Evolutionary conservation across 1,140 invertebrate species (phyloP).

Genomic region (Brachionus koreanus): DNA sequence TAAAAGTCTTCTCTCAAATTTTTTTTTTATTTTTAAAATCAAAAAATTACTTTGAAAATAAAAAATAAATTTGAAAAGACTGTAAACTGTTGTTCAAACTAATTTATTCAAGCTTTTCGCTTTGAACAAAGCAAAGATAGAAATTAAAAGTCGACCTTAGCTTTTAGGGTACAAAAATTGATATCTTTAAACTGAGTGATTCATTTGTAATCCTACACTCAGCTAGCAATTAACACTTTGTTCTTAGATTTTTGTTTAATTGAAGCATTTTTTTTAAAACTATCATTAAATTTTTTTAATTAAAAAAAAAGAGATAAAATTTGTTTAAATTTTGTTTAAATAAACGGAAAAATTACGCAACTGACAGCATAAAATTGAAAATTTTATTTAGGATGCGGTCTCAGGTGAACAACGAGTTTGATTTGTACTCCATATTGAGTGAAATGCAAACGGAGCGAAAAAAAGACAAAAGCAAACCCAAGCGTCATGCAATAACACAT

Average conservation of each 20-base stretch:
- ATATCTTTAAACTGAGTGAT: not conserved
- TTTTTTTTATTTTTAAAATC: too few species aligned
- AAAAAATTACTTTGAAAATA: too few species aligned
- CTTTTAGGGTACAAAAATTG: not conserved
- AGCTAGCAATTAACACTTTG: not conserved
- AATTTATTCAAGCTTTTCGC: not conserved
- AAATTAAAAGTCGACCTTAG: not conserved
- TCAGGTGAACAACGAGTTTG: slow-evolving; percentile 5
- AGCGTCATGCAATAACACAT: not conserved
- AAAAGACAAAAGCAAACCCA: not conserved
- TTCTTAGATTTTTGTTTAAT: not conserved
- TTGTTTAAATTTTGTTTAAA: not conserved
- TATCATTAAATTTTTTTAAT: not conserved
- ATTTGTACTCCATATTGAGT: not conserved
- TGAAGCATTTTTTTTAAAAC: not conserved
- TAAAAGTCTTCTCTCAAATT: too few species aligned
- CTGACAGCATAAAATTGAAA: not conserved
- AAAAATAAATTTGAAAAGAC: too few species aligned
- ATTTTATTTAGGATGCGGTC: not conserved
- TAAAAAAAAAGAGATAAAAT: not conserved
- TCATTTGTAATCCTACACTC: not conserved
- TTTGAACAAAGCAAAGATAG: not conserved
- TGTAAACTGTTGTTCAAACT: too few species aligned
- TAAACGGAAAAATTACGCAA: not conserved
- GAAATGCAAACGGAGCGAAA: not conserved